Evolutionary conservation across 1,140 invertebrate species (phyloP).

Genomic region (Trypoxylus dichotomus): DNA sequence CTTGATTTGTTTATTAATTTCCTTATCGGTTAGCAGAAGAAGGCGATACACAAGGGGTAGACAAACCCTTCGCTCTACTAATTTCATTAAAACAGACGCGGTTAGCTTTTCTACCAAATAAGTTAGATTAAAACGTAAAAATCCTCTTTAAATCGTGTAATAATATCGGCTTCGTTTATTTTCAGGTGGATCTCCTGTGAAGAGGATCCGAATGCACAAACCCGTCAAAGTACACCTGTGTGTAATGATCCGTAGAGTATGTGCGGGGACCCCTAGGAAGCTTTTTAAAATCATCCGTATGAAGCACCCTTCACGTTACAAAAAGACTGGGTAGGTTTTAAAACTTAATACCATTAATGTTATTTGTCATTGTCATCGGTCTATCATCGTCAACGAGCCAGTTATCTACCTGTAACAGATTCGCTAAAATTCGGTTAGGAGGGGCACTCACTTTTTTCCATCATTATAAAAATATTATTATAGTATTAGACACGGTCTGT

Average conservation of each 20-base stretch:
- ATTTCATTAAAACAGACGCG: too few relatives aligned
- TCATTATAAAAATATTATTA: conserved; percentile 41
- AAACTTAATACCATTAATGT: conserved; percentile 30
- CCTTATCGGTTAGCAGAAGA: background rate
- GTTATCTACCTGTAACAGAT: conserved; percentile 34
- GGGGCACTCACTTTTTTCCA: conserved; percentile 10
- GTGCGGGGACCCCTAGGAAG: conserved; percentile 37
- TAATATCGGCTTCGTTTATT: background rate
- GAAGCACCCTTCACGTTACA: conserved; percentile 35
- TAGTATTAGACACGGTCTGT: conserved; percentile 37
- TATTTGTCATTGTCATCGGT: conserved; percentile 32
- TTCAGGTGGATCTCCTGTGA: too few relatives aligned
- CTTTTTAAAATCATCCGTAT: conserved; percentile 38
- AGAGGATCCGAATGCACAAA: background rate
- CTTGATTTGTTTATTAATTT: conserved; percentile 9
- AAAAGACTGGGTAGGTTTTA: conserved; percentile 35
- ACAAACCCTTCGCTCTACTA: background rate
- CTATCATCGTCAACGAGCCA: conserved; percentile 36
- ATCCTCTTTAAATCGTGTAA: too few relatives aligned
- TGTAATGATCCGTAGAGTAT: conserved; percentile 41
- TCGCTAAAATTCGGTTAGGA: conserved; percentile 36
- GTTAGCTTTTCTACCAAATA: too few relatives aligned
- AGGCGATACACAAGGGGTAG: background rate
- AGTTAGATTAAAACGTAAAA: too few relatives aligned
- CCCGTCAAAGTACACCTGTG: conserved; percentile 39